Evolutionary conservation across 2,797 vertebrate species (phyloP), one percentile per base, ranked within the genome.

Genomic region (Epinephelus malabaricus): DNA sequence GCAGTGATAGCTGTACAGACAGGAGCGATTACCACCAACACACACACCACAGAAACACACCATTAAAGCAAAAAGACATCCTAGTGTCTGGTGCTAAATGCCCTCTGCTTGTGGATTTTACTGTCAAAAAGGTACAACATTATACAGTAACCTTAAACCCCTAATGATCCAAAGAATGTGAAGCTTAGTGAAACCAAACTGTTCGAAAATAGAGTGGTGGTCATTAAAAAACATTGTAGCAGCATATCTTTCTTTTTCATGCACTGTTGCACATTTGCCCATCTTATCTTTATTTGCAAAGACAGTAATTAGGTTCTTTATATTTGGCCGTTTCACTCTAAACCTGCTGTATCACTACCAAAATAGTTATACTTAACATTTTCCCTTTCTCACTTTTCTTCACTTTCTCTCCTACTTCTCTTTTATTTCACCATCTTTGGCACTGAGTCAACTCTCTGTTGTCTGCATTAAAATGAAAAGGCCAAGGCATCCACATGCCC

Each of bases 41-140:
- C 75, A 81, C 71, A 50, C 53, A 25, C 5, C 5, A 60, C 38
- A 76, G 81, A 65, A 58, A 76, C 51, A 64, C 10, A 49, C 47
- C 70, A 84, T 82, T 64, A 79, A 76, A 83, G 40, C 27, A 69
- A 51, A 69, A 73, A 46, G 4, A 71, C 61, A 67, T 62, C 54
- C 67, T 18, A 62, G 27, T 38, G 50, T 78, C 50, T 76, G 25
- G 23, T 40, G 61, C 51, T 73, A 56, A 72, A 79, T 63, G 18
- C 56, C 34, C 60, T 25, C 49, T 63, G 60, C 50, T 75, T 47
- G 23, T 51, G 27, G 43, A 17, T 62, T 73, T 21, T 34, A 30
- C 54, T 62, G 73, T 59, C 30, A 51, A 40, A 23, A 58, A 64
- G 40, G 17, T 45, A 21, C 10, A 60, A 34, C 3, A 27, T 30